Evolutionary conservation across 2,797 vertebrate genomes (phyloP).

Genomic region (Melanotaenia nigrans): DNA sequence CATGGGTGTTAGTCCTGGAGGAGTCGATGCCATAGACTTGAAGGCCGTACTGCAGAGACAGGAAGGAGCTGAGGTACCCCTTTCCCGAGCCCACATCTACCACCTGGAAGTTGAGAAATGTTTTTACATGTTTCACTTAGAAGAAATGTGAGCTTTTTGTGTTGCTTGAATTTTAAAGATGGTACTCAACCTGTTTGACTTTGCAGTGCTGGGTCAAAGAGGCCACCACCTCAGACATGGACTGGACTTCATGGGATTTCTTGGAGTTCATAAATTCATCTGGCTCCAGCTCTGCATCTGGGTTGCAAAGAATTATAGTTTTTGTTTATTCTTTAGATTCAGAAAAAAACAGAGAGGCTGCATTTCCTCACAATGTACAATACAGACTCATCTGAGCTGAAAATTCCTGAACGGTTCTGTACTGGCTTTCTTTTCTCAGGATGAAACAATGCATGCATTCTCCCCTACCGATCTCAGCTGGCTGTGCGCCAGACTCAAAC

Average conservation of each 20-base stretch:
- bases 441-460: constrained; percentile 7
- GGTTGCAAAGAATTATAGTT: constrained; percentile 4
- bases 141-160: background rate
- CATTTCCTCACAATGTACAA: background rate
- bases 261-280: constrained; percentile 96
- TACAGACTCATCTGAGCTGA: background rate
- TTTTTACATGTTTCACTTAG: background rate
- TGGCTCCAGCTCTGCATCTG: constrained; percentile 78
- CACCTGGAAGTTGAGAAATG: constrained; percentile 77
- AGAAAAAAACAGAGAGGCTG: background rate
- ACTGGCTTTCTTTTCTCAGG: constrained; percentile 28
- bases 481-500: background rate
- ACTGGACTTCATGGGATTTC: constrained; percentile 97
- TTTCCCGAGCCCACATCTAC: constrained; percentile 97
- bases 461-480: constrained; percentile 48
- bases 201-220: constrained; percentile 82
- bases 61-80: constrained; percentile 95
- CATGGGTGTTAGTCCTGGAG: constrained; percentile 90
- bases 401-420: constrained; percentile 6
- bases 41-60: constrained; percentile 91
- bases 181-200: constrained; percentile 87
- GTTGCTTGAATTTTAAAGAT: background rate
- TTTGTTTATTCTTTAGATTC: background rate
- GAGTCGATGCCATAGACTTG: constrained; percentile 96
- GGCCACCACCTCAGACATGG: constrained; percentile 91